Evolutionary conservation across 1,140 invertebrate species (phyloP), one percentile per base, ranked within the genome.

Genomic region (Microplitis demolitor): DNA sequence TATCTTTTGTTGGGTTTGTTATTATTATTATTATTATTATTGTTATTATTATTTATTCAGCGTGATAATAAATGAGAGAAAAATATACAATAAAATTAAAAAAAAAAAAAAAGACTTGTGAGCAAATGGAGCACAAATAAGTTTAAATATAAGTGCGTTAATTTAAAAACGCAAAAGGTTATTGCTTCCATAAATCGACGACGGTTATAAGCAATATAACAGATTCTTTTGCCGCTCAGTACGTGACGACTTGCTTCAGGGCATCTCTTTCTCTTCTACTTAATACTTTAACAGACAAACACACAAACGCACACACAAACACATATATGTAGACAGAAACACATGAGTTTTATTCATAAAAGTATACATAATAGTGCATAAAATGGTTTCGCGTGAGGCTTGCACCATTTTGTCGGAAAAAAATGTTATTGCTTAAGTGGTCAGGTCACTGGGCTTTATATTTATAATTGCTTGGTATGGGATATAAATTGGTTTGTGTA

Each of bases 151-250:
- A 61, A 45, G 60, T 50, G 39, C 37, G 37, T 24, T 24, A 24
- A 24, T 70, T 63, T 63, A 37, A 78, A 78, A 78, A 78, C 77
- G 75, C 75, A 66, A 80, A 80, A 80, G 79, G 83, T 84, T 80
- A 83, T 79, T 76, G 76, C 76, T 81, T 80, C 78, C 79, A 81
- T 84, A 84, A 83, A 83, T 83, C 78, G 79, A 74, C 64, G 75
- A 9, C 13, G 24, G 24, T 24, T 24, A 24, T 24, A 24, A 24
- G 24, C 24, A 24, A 24, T 24, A 24, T 24, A 24, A 24, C 24
- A 24, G 34, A 11, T 8, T 16, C 61, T 63, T 35, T 63, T 63
- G 61, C 56, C 56, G 61, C 61, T 35, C 24, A 24, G 61, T 63
- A 70, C 58, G 69, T 70, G 69, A 70, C 69, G 69, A 70, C 24